Conservation (phyloP, 2,797 vertebrate species). For the Botia kubotai region DNA sequence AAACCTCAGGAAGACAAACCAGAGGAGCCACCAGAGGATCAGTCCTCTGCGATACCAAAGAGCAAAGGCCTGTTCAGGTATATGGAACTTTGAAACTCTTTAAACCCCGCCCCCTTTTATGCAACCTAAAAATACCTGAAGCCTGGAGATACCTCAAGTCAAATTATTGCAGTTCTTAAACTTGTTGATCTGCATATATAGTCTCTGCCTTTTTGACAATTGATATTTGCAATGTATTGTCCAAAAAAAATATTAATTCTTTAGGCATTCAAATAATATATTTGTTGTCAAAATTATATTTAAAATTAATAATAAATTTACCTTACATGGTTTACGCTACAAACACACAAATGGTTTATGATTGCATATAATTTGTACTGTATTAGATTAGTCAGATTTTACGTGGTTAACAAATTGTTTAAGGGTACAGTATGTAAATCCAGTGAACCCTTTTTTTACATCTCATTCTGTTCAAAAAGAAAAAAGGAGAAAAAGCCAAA, state of each 20-base stretch:
- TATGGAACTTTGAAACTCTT: background rate
- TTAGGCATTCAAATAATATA: no score
- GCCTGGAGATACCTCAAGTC: background rate
- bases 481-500: constrained; percentile 49
- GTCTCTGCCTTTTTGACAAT: background rate
- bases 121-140: background rate
- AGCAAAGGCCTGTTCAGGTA: constrained; percentile 53
- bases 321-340: no score
- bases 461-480: constrained; percentile 14
- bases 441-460: background rate
- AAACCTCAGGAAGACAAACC: constrained; percentile 52
- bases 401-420: background rate
- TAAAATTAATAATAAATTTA: no score
- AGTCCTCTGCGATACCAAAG: constrained; percentile 48
- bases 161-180: background rate
- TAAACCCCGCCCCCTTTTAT: no score
- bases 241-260: no score
- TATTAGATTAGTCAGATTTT: background rate
- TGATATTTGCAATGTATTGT: background rate
- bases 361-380: no score
- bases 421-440: background rate
- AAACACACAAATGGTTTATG: background rate
- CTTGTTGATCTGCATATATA: background rate
- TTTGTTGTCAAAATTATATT: no score
- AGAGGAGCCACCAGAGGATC: constrained; percentile 25